Conservation (phyloP, 1,140 invertebrate species). For the Andricus grossulariae region DNA sequence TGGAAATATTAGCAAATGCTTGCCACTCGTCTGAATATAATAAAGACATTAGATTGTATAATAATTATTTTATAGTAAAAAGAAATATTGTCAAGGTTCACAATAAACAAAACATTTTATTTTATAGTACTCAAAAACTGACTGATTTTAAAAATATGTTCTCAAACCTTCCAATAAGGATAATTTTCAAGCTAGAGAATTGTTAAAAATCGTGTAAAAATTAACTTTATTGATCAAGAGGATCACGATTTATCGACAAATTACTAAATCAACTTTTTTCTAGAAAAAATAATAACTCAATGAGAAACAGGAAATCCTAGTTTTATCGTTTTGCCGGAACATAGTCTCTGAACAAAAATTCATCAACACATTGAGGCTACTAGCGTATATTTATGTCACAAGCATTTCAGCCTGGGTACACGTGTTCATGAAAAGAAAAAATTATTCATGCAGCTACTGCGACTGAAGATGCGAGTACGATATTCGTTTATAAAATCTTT, state of each 20-base stretch:
- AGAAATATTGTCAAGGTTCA: slow-evolving; percentile 11
- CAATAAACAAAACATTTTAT: slow-evolving; percentile 6
- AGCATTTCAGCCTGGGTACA: too few species aligned
- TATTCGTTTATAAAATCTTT: too few species aligned
- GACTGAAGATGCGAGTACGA: too few species aligned
- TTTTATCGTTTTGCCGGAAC: not conserved
- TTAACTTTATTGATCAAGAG: too few species aligned
- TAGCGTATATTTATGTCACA: not conserved
- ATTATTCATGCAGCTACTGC: too few species aligned
- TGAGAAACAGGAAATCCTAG: not conserved
- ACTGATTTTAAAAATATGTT: too few species aligned
- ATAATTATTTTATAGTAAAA: slow-evolving; percentile 2
- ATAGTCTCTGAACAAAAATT: not conserved
- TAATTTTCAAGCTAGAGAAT: too few species aligned
- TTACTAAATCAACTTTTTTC: not conserved
- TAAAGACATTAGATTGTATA: slow-evolving; percentile 16
- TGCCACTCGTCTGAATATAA: not conserved
- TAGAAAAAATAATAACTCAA: not conserved
- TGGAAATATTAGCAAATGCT: slow-evolving; percentile 23
- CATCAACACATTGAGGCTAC: not conserved
- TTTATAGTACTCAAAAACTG: too few species aligned
- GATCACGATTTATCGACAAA: too few species aligned
- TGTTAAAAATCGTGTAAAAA: too few species aligned
- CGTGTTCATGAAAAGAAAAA: too few species aligned
- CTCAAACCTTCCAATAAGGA: too few species aligned